A percentile compares a stretch with the other conserved stretches of the same genome.
Conservation (phyloP, 2,113 vertebrate genomes). For the Pseudorasbora parva region DNA sequence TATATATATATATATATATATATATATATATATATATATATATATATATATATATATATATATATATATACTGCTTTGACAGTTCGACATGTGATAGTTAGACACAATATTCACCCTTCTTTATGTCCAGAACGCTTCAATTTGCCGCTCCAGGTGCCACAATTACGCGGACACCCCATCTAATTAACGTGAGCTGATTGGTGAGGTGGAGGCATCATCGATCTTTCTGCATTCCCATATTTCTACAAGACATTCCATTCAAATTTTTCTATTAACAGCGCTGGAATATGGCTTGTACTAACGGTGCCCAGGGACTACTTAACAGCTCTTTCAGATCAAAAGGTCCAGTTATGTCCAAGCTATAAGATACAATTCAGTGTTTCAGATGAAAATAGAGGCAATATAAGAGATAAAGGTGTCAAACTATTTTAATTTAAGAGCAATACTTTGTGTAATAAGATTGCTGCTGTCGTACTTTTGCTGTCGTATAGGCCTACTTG, state of each 20-base stretch:
- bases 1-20: too few relatives aligned
- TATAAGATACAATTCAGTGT: not conserved
- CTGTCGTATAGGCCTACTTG: not conserved
- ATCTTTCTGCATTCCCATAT: conserved; percentile 93
- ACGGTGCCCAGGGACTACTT: conserved; percentile 85
- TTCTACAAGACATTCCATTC: conserved; percentile 89
- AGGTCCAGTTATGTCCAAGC: conserved; percentile 43
- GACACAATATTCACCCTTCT: conserved; percentile 5
- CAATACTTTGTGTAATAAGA: not conserved
- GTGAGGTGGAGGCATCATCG: conserved; percentile 86
- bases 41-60: too few relatives aligned
- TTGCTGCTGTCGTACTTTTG: not conserved
- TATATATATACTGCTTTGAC: too few relatives aligned
- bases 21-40: too few relatives aligned
- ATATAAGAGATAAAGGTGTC: not conserved
- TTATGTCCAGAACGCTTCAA: conserved; percentile 54
- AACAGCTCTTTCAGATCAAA: conserved; percentile 79
- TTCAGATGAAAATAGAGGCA: not conserved
- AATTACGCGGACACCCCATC: conserved; percentile 89
- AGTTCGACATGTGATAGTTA: not conserved
- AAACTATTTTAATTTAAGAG: not conserved
- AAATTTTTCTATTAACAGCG: conserved; percentile 89
- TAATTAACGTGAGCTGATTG: conserved; percentile 94
- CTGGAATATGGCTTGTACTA: conserved; percentile 84
- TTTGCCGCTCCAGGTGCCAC: conserved; percentile 75